Evolutionary conservation across 1,140 invertebrate species (phyloP), one percentile per base, ranked within the genome.

Genomic region (Caenorhabditis latens): DNA sequence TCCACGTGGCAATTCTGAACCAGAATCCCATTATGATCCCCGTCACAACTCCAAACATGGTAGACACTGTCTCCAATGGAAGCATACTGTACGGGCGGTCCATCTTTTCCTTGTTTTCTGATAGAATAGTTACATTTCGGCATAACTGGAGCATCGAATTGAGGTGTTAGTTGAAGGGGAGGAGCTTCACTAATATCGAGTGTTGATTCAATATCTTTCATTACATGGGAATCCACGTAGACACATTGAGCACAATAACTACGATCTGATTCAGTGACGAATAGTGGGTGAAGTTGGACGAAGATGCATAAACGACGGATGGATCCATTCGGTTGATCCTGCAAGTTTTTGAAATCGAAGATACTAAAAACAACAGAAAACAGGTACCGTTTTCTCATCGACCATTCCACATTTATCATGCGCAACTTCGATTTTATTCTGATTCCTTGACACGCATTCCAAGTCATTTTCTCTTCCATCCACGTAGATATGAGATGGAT

Each of bases 1-100:
- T 92, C 91, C 16, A 92, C 91, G 71, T 92, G 89, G 55, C 91
- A 92, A 61, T 92, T 92, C 85, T 92, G 91, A n/a, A 92, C 91
- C 11, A 91, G 84, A 67, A 91, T 91, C n/a, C 91, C 91, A 48
- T 67, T 65, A 14, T 88, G 65, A 86, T 90, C 82, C 50, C 89
- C 82, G 48, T 90, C 88, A 83, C 91, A 92, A 67, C 90, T 87
- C 91, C 91, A 92, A 43, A 92, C 91, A 88, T 92, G 91, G 67
- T 89, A 92, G 16, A 92, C 91, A 46, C 75, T 90, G 32, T 91
- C 90, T 79, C 90, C 90, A 21, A 91, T 91, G 0, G 91, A 87
- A 3, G 91, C 91, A 43, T 88, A 91, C 58, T 91, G 90, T 19
- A 92, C 89, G 86, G 91, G 90, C 0, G 92, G 89, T 6, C 91